These are phyloP conservation scores for Chloroclysta siterata DNA, from an alignment of 2,888 invertebrate species.

Conservation along the genomic window DNA sequence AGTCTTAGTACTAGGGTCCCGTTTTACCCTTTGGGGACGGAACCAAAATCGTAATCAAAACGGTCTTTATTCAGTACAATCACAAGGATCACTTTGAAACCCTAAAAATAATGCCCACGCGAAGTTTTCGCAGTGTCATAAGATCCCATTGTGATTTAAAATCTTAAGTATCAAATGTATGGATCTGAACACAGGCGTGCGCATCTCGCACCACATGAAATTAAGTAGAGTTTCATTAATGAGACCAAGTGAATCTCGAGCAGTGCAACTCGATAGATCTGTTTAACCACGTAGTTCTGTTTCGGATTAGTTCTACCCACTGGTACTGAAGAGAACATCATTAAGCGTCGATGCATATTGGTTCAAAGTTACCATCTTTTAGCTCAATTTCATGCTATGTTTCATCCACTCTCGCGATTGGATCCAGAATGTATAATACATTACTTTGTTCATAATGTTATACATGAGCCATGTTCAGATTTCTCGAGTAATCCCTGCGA, in stretches of 20 bases:
- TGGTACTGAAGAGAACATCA: conserved; percentile 25
- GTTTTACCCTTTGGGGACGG: too few species aligned
- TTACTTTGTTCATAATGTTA: neutral
- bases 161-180: neutral
- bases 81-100: too few species aligned
- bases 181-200: neutral
- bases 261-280: neutral
- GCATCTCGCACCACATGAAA: too few species aligned
- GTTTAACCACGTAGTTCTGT: conserved; percentile 12
- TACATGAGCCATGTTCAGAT: conserved; percentile 16
- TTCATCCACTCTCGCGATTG: conserved; percentile 7
- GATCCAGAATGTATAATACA: conserved; percentile 6
- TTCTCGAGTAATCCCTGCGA: conserved; percentile 20
- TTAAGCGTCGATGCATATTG: conserved; percentile 21
- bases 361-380: conserved; percentile 5
- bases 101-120: too few species aligned
- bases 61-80: too few species aligned
- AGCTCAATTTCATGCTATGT: too few species aligned
- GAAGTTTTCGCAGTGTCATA: too few species aligned
- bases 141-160: too few species aligned
- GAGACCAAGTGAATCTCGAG: neutral
- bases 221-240: neutral
- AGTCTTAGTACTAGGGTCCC: too few species aligned
- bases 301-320: conserved; percentile 13
- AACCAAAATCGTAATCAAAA: too few species aligned